A percentile compares a stretch with the other conserved stretches of the same genome.
phyloP scores from a whole-genome alignment of 2,113 vertebrate genomes.

The Vimba vimba region DNA sequence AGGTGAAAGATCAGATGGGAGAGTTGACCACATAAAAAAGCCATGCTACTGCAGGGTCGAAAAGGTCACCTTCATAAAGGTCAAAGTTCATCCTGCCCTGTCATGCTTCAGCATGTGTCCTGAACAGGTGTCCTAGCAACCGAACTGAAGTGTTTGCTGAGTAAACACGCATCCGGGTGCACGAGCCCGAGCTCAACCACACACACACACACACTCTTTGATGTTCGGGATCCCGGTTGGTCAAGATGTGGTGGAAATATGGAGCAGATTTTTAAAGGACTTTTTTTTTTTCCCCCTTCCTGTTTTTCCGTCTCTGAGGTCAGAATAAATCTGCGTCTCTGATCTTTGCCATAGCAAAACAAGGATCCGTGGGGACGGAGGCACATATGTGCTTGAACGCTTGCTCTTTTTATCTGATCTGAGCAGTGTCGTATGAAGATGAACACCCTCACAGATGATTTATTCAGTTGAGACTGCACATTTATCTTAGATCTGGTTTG shows the following conservation, averaged over 20 bases:
- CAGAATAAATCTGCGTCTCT: slow-evolving; percentile 48
- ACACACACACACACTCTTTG: slow-evolving; percentile 35
- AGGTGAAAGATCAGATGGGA: slow-evolving; percentile 43
- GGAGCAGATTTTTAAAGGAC: slow-evolving; percentile 19
- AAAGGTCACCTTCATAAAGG: slow-evolving; percentile 52
- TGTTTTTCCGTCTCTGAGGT: background rate
- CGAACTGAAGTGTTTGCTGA: slow-evolving; percentile 39
- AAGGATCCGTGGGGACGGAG: slow-evolving; percentile 43
- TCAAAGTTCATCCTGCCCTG: slow-evolving; percentile 62
- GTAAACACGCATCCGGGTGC: slow-evolving; percentile 48
- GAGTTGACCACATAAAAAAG: slow-evolving; percentile 59
- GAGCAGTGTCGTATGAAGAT: background rate
- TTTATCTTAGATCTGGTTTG: background rate
- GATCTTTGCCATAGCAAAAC: slow-evolving; percentile 27
- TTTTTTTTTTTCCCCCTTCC: background rate
- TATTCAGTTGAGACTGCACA: background rate
- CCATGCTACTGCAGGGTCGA: slow-evolving; percentile 58
- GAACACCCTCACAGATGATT: background rate
- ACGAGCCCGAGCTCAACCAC: background rate
- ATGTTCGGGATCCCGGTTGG: slow-evolving; percentile 16
- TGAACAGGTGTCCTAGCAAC: slow-evolving; percentile 70
- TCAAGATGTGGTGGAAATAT: slow-evolving; percentile 34
- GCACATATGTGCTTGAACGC: slow-evolving; percentile 23
- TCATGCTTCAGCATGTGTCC: slow-evolving; percentile 61
- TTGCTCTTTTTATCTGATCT: slow-evolving; percentile 3